Evolutionary conservation across 2,113 vertebrate species (phyloP), one percentile per base, ranked within the genome.

Genomic region (Salminus brasiliensis): DNA sequence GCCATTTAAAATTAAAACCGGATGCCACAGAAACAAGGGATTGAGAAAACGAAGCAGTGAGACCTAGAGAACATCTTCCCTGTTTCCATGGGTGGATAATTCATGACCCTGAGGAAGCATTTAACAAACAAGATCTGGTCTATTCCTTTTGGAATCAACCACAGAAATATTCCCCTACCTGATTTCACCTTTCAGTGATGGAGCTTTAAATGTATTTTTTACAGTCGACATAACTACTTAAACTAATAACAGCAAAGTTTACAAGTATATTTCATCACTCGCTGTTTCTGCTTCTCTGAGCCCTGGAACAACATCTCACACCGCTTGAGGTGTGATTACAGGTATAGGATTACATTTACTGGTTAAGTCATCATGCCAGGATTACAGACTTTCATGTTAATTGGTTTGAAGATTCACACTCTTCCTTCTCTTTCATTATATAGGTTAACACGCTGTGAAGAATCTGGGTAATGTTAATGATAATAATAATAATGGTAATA

Each of bases 1-100:
- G 23, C 5, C 49, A 41, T 69, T 62, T 43, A 49, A 29, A 71
- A 68, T 77, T 53, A 52, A 77, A 39, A 66, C 62, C 16, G 32
- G 18, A 34, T 65, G 29, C 15, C 15, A 55, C 62, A 43, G 45
- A 55, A 76, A 25, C 1, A 68, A 11, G 66, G 23, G 66, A 1
- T 23, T 39, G 23, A 7, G n/a, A 43, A 27, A 41, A 65, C 5
- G 52, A 4, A 52, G 12, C 25, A 59, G 18, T 16, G 29, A 65
- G 59, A 21, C 18, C 21, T 47, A 49, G 59, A 74, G 13, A 63
- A 62, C 34, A 2, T 39, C 34, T 65, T n/a, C 9, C n/a, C 21
- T 75, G n/a, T 65, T 30, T 67, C 32, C 55, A 41, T 25, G 23
- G 12, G 2, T 65, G 11, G 43, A 76, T 76, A 66, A 76, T 76